Base-by-base conservation (phyloP, 2,888 invertebrate genomes). In the Drosophila mayaguana region DNA sequence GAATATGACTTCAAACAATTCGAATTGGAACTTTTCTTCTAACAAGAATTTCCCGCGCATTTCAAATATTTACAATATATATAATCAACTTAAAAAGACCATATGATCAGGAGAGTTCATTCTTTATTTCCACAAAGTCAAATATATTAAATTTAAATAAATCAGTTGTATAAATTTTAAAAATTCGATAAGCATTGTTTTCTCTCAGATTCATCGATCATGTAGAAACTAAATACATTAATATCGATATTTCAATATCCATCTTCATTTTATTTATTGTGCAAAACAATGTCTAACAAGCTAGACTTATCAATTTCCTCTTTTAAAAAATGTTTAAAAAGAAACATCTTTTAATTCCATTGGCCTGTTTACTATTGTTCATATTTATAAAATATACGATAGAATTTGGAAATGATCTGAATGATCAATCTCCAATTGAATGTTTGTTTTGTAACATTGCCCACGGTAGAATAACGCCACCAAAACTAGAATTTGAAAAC, bases 391-490 rank as follows among this genome's bases (percentile, higher is more conserved):
- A 51, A 51, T 75, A 78, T 14, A 42, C 66, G 2, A 56, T 48
- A 9, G 36, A 55, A 32, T 20, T 28, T n/a, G 28, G 16, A 42
- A 46, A 28, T 5, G 53, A 38, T 6, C 12, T 57, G 1, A 54
- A 56, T 11, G 14, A 38, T 43, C 42, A n/a, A n/a, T 14, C 55
- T 2, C 38, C 5, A 14, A 7, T 46, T 0, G 22, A 94, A 28
- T 97, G 97, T 88, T 92, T 96, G 80, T 97, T 97, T 92, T 97
- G 97, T 91, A 95, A 96, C 89, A 96, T 97, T 57, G 94, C 94
- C 16, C 94, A 94, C 43, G 95, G 95, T 50, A 92, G 32, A 11
- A 51, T 94, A 63, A 94, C 94, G 42, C 93, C 94, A 5, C 94
- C 95, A 0, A 94, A 95, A 84, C 94, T 96, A 57, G 92, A 96